Base-by-base conservation (phyloP, 2,888 invertebrate genomes). In the Boloria selene region DNA sequence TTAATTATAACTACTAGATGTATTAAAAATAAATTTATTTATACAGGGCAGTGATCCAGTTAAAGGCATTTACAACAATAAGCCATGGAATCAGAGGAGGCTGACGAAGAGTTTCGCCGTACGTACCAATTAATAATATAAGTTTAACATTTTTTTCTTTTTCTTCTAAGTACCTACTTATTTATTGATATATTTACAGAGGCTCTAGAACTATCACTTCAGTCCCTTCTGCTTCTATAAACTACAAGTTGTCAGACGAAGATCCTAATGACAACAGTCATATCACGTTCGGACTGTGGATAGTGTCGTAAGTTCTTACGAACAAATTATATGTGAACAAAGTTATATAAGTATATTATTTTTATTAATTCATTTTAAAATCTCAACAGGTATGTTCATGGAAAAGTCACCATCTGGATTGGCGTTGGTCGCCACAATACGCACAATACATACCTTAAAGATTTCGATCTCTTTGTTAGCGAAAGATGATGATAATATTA, bases 61-160 rank as follows among this genome's bases (percentile, higher is more conserved):
- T 26, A 45, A 45, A 5, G 22, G 45, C 56, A 26, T 56, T 22
- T 18, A 22, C 13, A 45, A 45, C n/a, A 44, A 26, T 56, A 44
- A 45, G 56, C n/a, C 45, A 56, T 56, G 56, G n/a, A 45, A 10
- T 22, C 22, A 22, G 22, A 26, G 56, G 22, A 56, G 56, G 56
- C 56, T 56, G 56, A 56, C 56, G 56, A 45, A 56, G 56, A 56
- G 56, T 56, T 56, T 56, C 45, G n/a, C 56, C 22, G 56, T 56
- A 56, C 4, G 56, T 56, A 26, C n/a, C 45, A 22, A 13, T 3
- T 14, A n/a, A 31, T 31, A n/a, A 10, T 10, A 38, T 38, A 38
- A 31, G 31, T 31, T 31, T 31, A 6, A 31, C 5, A 31, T 31
- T 10, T 38, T 38, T 2, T 38, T 31, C 10, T 38, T 38, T 3